These are phyloP conservation scores for Centruroides sculpturatus DNA, from an alignment of 1,140 invertebrate species.

Conservation along the genomic window DNA sequence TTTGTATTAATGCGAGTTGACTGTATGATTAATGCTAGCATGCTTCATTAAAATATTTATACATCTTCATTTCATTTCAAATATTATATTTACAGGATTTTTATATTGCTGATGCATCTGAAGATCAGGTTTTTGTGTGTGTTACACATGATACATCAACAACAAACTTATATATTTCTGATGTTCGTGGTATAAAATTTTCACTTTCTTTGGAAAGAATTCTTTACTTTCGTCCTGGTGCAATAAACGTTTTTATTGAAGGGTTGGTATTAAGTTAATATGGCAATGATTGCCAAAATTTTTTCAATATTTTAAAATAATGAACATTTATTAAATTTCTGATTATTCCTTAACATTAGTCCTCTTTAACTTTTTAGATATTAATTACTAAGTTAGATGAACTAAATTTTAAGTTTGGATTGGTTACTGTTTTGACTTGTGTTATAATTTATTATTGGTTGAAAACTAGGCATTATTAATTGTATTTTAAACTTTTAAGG, in stretches of 20 bases:
- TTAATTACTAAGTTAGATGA: too few relatives aligned
- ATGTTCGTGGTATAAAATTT: slow-evolving; percentile 39
- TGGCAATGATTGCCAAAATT: not conserved
- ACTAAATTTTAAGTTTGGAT: too few relatives aligned
- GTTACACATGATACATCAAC: slow-evolving; percentile 57
- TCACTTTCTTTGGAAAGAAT: slow-evolving; percentile 64
- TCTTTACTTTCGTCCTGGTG: slow-evolving; percentile 66
- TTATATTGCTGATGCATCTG: slow-evolving; percentile 67
- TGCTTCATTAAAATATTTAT: too few relatives aligned
- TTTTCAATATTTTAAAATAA: not conserved
- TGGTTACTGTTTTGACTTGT: too few relatives aligned
- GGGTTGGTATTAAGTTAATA: slow-evolving; percentile 30
- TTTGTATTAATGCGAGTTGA: too few relatives aligned
- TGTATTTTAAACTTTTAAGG: too few relatives aligned
- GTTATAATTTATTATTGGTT: too few relatives aligned
- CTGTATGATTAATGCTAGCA: too few relatives aligned
- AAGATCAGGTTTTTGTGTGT: slow-evolving; percentile 59
- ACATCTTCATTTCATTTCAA: not conserved
- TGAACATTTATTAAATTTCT: not conserved
- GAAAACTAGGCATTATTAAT: too few relatives aligned
- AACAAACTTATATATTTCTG: slow-evolving; percentile 56
- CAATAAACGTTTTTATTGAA: slow-evolving; percentile 36
- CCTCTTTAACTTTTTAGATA: too few relatives aligned
- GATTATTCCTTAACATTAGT: too few relatives aligned
- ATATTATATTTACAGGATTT: slow-evolving; percentile 38